A percentile compares a stretch with the other conserved stretches of the same genome.
phyloP scores from a whole-genome alignment of 2,797 vertebrate genomes.

The Aselliscus stoliczkanus region DNA sequence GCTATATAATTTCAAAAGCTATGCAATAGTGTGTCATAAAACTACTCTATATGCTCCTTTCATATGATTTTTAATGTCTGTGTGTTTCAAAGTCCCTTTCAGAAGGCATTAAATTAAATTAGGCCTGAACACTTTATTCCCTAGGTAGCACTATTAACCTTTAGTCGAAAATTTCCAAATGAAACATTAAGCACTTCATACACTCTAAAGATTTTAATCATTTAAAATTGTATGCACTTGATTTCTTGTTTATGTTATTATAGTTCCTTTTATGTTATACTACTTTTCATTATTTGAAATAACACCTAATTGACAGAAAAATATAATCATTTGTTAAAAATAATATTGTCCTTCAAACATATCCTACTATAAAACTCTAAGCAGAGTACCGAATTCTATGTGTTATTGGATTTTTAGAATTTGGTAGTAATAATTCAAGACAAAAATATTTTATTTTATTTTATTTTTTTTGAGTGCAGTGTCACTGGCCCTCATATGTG shows the following conservation, averaged over 20 bases:
- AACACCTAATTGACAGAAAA: background rate
- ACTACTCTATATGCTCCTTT: slow-evolving; percentile 17
- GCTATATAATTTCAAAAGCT: slow-evolving; percentile 31
- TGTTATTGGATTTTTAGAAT: background rate
- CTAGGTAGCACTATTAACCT: background rate
- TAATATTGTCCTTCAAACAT: background rate
- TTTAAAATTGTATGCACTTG: background rate
- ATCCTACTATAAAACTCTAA: background rate
- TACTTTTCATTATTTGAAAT: slow-evolving; percentile 7
- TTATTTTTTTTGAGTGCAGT: too few species aligned
- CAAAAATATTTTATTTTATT: background rate
- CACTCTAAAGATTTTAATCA: background rate
- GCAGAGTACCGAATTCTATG: background rate
- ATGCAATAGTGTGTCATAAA: background rate
- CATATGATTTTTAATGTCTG: background rate
- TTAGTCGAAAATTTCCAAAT: slow-evolving; percentile 3
- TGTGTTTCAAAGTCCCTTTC: slow-evolving; percentile 20
- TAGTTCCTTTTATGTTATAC: background rate
- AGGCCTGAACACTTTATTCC: background rate
- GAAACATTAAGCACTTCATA: background rate
- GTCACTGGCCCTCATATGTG: too few species aligned
- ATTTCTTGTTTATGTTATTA: slow-evolving; percentile 11
- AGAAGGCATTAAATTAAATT: slow-evolving; percentile 54
- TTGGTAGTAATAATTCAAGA: background rate
- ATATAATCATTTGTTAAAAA: background rate